phyloP scores from a whole-genome alignment of 2,113 vertebrate genomes.

The Gobio gobio region DNA sequence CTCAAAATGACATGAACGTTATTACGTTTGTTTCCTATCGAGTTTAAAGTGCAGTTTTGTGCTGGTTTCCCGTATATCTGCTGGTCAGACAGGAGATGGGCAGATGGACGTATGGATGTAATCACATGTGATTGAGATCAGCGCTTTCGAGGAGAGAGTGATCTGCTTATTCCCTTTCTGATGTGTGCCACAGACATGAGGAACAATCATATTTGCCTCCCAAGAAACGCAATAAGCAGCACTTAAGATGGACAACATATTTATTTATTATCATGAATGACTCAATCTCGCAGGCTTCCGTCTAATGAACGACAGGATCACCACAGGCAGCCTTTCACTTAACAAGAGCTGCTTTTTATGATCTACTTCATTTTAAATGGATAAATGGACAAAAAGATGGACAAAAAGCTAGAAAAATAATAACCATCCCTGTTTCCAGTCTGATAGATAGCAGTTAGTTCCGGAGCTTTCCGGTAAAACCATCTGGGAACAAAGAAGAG shows the following conservation, averaged over 20 bases:
- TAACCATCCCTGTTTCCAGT: constrained; percentile 15
- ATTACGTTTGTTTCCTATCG: not conserved
- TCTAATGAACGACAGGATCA: constrained; percentile 35
- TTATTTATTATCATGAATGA: constrained; percentile 56
- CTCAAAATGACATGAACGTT: not conserved
- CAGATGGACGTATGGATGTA: constrained; percentile 44
- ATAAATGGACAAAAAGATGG: constrained; percentile 17
- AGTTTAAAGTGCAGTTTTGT: constrained; percentile 8
- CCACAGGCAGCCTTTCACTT: constrained; percentile 35
- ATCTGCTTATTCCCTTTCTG: constrained; percentile 49
- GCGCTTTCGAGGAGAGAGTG: constrained; percentile 45
- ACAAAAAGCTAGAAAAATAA: not conserved
- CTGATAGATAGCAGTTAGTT: constrained; percentile 7
- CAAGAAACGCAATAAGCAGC: constrained; percentile 57
- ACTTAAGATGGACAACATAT: constrained; percentile 58
- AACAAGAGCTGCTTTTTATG: constrained; percentile 14
- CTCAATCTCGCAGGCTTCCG: constrained; percentile 34
- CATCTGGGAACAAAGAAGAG: not conserved
- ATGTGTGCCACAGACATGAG: constrained; percentile 38
- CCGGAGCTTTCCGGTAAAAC: constrained; percentile 18
- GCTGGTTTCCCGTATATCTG: not conserved
- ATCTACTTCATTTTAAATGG: constrained; percentile 41
- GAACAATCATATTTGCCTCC: constrained; percentile 55
- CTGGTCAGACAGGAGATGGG: constrained; percentile 4
- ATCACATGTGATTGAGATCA: constrained; percentile 51